Conservation (phyloP, 2,797 vertebrate genomes). For the Pangasius krempfi region DNA sequence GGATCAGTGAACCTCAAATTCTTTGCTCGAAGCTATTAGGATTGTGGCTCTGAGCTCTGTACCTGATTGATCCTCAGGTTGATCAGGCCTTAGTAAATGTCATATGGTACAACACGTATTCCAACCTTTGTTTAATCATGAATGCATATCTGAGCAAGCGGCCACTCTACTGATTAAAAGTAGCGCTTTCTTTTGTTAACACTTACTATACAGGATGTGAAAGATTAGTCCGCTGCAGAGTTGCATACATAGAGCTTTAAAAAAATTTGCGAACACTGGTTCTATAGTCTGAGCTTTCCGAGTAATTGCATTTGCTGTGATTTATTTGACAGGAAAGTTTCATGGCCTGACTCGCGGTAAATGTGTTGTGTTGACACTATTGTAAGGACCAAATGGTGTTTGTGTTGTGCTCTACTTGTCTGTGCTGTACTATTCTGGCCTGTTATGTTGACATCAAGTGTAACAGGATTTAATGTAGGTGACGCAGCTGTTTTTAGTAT, state of each 20-base stretch:
- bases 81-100: slow-evolving; percentile 6
- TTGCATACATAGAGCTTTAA: not conserved
- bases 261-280: not conserved
- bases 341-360: not conserved
- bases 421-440: no score
- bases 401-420: not conserved
- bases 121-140: slow-evolving; percentile 5
- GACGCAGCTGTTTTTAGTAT: not conserved
- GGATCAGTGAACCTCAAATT: slow-evolving; percentile 7
- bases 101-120: not conserved
- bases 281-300: slow-evolving; percentile 1
- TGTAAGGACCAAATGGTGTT: not conserved
- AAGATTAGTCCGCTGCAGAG: not conserved
- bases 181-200: not conserved
- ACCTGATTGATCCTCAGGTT: slow-evolving; percentile 14
- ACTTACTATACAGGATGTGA: not conserved
- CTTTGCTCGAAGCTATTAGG: not conserved
- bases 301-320: slow-evolving; percentile 1
- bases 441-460: not conserved
- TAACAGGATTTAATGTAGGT: not conserved
- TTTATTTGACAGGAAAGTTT: slow-evolving; percentile 4
- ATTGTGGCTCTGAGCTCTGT: not conserved
- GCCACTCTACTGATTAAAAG: not conserved
- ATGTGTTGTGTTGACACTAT: not conserved
- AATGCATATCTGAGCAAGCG: not conserved